A percentile compares a stretch with the other conserved stretches of the same genome.
Evolutionary conservation across 2,797 vertebrate species (phyloP).

Genomic region (Chrysolophus pictus): DNA sequence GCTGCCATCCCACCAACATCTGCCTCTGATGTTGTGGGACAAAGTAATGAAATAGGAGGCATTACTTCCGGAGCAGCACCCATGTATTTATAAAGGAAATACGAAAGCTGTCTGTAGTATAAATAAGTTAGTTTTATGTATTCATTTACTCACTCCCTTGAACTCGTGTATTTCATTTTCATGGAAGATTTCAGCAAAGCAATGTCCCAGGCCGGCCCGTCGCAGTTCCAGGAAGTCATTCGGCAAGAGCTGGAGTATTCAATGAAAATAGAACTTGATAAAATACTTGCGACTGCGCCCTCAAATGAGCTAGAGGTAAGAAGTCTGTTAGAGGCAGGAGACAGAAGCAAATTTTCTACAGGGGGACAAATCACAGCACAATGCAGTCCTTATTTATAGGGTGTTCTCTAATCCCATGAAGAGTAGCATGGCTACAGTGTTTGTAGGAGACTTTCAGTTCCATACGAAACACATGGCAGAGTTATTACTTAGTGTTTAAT

Average conservation of each 20-base stretch:
- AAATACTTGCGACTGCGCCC: constrained; percentile 85
- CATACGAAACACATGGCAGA: not conserved
- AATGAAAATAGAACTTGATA: constrained; percentile 92
- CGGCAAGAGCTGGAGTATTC: constrained; percentile 95
- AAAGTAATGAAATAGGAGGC: not conserved
- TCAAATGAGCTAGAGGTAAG: constrained; percentile 88
- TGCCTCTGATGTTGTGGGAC: not conserved
- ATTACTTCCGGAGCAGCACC: not conserved
- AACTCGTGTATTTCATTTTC: not conserved
- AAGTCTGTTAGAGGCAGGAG: not conserved
- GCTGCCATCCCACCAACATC: not conserved
- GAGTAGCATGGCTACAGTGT: not conserved
- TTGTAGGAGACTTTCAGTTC: not conserved
- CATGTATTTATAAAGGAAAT: not conserved
- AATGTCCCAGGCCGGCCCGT: constrained; percentile 83
- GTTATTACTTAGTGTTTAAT: constrained; percentile 31
- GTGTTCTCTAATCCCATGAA: not conserved
- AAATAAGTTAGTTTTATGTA: not conserved
- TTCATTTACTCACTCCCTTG: not conserved
- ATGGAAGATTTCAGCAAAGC: constrained; percentile 87
- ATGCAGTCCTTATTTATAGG: not conserved
- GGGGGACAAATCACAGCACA: not conserved
- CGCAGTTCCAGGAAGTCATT: constrained; percentile 97
- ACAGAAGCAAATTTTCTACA: not conserved
- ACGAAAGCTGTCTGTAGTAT: not conserved